A percentile compares a stretch with the other conserved stretches of the same genome.
These are phyloP conservation scores for Pomacea maculata DNA, from an alignment of 1,140 invertebrate genomes.

Conservation along the genomic window DNA sequence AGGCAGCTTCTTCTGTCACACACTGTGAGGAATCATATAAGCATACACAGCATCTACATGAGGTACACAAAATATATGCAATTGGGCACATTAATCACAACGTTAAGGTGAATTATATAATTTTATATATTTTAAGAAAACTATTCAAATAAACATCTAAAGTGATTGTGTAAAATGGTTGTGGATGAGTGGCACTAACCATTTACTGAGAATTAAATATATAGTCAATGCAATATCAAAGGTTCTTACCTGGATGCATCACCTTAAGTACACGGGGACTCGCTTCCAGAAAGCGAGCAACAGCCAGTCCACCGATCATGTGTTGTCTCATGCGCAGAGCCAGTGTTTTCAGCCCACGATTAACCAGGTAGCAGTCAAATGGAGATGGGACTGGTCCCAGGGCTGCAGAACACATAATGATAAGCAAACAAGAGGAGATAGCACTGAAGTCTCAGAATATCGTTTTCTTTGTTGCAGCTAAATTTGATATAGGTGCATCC, in stretches of 20 bases:
- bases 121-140: no score
- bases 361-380: constrained; percentile 94
- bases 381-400: constrained; percentile 85
- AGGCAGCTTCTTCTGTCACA: no score
- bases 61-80: no score
- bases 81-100: no score
- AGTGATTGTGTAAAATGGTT: no score
- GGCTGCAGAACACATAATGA: constrained; percentile 35
- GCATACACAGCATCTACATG: no score
- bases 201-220: no score
- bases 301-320: constrained; percentile 78
- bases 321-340: constrained; percentile 91
- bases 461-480: neutral
- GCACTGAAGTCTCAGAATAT: neutral
- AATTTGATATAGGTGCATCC: neutral
- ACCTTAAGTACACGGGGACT: constrained; percentile 84
- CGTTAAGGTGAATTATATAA: no score
- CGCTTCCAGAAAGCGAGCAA: constrained; percentile 83
- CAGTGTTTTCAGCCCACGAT: constrained; percentile 93
- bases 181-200: no score
- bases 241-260: constrained; percentile 78
- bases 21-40: no score
- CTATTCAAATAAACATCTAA: no score
- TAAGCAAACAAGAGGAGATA: neutral
- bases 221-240: no score